Percentiles rank a stretch among this genome's conserved stretches.
phyloP scores from a whole-genome alignment of 37 sponge, comb jelly and placozoan genomes.

The Crambe crambe region DNA sequence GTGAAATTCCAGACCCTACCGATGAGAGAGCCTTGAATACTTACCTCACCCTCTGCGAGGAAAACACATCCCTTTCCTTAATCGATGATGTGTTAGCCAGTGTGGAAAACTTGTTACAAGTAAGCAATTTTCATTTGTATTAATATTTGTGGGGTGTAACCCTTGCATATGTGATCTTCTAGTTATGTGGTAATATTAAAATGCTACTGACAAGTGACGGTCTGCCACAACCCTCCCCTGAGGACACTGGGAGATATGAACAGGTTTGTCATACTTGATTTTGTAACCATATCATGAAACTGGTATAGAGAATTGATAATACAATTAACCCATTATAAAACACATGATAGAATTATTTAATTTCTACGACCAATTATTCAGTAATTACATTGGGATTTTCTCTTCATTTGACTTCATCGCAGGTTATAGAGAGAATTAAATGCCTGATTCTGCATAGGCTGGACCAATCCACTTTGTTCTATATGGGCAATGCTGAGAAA shows the following conservation, averaged over 20 bases:
- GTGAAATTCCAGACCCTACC: conserved; percentile 56
- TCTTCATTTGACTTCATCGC: too few relatives aligned
- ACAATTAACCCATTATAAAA: not conserved
- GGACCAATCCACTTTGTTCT: conserved; percentile 15
- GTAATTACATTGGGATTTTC: too few relatives aligned
- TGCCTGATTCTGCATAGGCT: conserved; percentile 15
- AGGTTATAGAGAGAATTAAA: conserved; percentile 2
- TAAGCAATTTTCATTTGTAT: conserved; percentile 20
- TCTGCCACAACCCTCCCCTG: not conserved
- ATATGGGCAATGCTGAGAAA: conserved; percentile 19
- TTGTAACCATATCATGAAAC: too few relatives aligned
- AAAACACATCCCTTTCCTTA: conserved; percentile 1
- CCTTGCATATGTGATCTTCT: too few relatives aligned
- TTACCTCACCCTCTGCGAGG: conserved; percentile 51
- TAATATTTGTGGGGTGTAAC: too few relatives aligned
- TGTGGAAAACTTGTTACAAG: conserved; percentile 18
- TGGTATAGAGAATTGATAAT: too few relatives aligned
- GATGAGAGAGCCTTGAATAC: conserved; percentile 72
- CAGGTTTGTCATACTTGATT: not conserved
- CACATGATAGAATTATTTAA: not conserved
- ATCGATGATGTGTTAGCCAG: conserved; percentile 19
- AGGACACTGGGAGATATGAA: not conserved
- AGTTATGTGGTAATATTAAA: conserved; percentile 32
- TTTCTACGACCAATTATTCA: too few relatives aligned
- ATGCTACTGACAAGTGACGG: conserved; percentile 11